Base-by-base conservation (phyloP, 2,797 vertebrate species). In the Okamejei kenojei region DNA sequence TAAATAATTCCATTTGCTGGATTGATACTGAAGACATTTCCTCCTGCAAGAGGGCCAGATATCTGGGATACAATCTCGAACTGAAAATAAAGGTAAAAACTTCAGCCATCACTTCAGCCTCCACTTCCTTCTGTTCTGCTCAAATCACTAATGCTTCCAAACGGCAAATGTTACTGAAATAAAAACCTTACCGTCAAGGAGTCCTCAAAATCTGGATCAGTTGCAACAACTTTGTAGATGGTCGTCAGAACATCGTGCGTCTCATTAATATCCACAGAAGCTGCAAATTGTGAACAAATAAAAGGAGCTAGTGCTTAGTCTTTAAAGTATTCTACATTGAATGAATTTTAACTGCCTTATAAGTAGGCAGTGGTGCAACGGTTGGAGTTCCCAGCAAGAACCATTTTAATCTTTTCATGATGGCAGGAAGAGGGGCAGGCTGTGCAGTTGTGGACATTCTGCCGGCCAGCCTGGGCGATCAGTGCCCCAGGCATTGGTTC, bases 1-100 rank as follows among this genome's bases (percentile, higher is more conserved):
- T 91, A 91, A 35, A 91, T 35, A 26, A 91, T 74, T 54, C 90
- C 90, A 74, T 35, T 74, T 74, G 68, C 71, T 91, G 90, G 54
- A 91, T 74, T 45, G 35, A 91, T 91, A 35, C 21, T 74, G 38
- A 91, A 91, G 35, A 74, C 7, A 29, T 91, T 73, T 74, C 90
- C 90, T 91, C 90, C 90, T 74, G 68, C 29, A 29, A 29, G 65
- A 45, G 90, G 90, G 10, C 90, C 68, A 74, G 68, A 91, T 2
- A 26, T 23, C 88, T 74, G 90, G 68, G 90, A 91, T 91, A 8
- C 38, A 35, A 91, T 91, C 13, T 91, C 32, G 8, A 74, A 91
- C 68, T 91, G 90, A 91, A 91, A 91, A 73, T 38, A 73, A 73
- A 91, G n/a, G 8, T 8, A 68, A 35, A 19, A 54, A 6, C 5